Evolutionary conservation across 2,797 vertebrate species (phyloP), one percentile per base, ranked within the genome.

Genomic region (Oryzias sinensis): DNA sequence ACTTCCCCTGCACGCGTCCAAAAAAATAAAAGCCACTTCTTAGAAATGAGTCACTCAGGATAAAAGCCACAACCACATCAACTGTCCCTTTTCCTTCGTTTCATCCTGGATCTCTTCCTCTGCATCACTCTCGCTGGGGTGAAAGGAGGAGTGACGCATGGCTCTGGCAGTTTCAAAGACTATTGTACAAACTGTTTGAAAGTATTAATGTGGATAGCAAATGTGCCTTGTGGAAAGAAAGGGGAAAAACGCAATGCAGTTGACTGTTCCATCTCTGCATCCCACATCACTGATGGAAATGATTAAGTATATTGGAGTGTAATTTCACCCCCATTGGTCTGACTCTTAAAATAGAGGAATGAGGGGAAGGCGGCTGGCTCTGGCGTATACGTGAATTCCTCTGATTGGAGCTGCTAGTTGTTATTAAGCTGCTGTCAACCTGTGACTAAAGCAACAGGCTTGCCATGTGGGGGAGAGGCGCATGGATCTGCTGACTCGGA

Each of bases 301-400:
- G 80, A 91, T 92, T 92, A 91, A 84, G 85, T 47, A 81, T 80
- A 85, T 86, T 87, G 79, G 86, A 83, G 83, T 82, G 81, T 90
- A 90, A 92, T 91, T 90, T 77, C 82, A 87, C 70, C 83, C 87
- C 83, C 77, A 64, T 79, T 15, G 43, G 76, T 69, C 74, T 69
- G 72, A 62, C 71, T 86, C 85, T 73, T 82, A 81, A 87, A 87
- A 89, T 87, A 90, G 86, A 79, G 75, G 59, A 68, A 76, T 14
- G 41, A 74, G 75, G 61, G 65, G 65, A 76, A 68, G 47, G 57
- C 17, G 59, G 60, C 68, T 61, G 63, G 80, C 59, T 51, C 18
- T 11, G 78, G 77, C 78, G 77, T 82, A 90, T 82, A 85, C 87
- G 77, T 85, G 82, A 82, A 81, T 81, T 88, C 85, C 79, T 82